Base-by-base conservation (phyloP, 2,113 vertebrate genomes). In the Gnathonemus echidnorhynchus region DNA sequence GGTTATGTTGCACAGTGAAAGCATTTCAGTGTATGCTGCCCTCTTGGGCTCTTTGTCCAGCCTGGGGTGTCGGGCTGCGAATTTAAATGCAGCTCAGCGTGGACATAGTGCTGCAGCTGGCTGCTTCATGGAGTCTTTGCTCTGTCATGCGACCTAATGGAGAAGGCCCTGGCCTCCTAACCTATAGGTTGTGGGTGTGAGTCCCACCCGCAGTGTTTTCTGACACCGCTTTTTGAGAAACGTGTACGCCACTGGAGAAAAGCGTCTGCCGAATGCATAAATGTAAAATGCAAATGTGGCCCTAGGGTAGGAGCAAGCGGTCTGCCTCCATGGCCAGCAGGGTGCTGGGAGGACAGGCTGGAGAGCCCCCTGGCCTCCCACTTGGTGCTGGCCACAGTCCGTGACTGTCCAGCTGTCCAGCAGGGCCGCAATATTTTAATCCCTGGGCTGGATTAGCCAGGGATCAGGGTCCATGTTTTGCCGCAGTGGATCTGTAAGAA, bases 381-480 rank as follows among this genome's bases (percentile, higher is more conserved):
- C 24, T n/a, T 9, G 21, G 7, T 9, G 58, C 24, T 0, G 56
- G 21, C 24, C 58, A 24, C 24, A 27, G n/a, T 31, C n/a, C n/a
- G n/a, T 3, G 62, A 53, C 24, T 35, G 35, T 35, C 31, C 39
- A n/a, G 27, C 19, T 24, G 70, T n/a, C 42, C 74, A 15, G 19
- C 49, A 52, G 88, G 4, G 27, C 49, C 50, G 2, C 6, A 90
- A 91, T 89, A 93, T 92, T 91, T 84, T 94, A 95, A 95, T 94
- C 93, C 92, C 94, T 88, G 86, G 77, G 92, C 89, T 91, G 94
- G 93, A 94, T 95, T 95, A 95, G 89, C 92, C 24, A 86, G 84
- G 91, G 94, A 94, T 94, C 93, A 92, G 94, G 91, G 89, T 52
- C 91, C 90, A 87, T 92, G 93, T 80, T 92, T 80, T 27, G 74